Percentiles rank a stretch among this genome's conserved stretches.
Evolutionary conservation across 2,797 vertebrate genomes (phyloP).

Genomic region (Bradypodion pumilum): DNA sequence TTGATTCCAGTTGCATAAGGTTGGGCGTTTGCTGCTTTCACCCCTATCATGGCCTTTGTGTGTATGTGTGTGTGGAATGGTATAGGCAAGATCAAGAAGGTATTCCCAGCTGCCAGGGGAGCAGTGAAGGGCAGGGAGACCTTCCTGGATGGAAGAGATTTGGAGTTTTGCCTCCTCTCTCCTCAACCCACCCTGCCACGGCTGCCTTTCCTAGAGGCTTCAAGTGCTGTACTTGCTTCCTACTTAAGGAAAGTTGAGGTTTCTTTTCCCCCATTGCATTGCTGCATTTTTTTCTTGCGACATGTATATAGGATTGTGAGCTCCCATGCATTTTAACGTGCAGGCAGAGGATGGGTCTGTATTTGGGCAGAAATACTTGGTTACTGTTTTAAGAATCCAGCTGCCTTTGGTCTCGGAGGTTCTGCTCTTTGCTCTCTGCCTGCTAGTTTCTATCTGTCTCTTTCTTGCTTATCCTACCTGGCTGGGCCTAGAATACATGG

Average conservation of each 20-base stretch:
- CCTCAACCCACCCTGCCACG: constrained; percentile 39
- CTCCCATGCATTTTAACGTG: constrained; percentile 53
- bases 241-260: constrained; percentile 67
- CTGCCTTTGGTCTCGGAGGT: constrained; percentile 33
- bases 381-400: background rate
- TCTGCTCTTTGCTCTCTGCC: constrained; percentile 35
- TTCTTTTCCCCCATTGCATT: constrained; percentile 29
- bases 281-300: constrained; percentile 43
- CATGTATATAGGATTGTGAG: background rate
- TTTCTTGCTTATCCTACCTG: constrained; percentile 46
- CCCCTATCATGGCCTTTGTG: constrained; percentile 23
- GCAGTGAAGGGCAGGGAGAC: background rate
- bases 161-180: constrained; percentile 15
- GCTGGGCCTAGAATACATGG: constrained; percentile 63
- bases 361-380: background rate
- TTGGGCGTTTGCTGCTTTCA: background rate
- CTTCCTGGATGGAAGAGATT: background rate
- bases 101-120: background rate
- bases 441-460: constrained; percentile 31
- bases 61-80: background rate
- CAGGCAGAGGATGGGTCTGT: constrained; percentile 43
- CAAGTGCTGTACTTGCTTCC: constrained; percentile 33
- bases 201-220: constrained; percentile 25
- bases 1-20: background rate
- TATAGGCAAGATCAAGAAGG: background rate